Evolutionary conservation across 2,113 vertebrate species (phyloP).

Genomic region (Syrmaticus mikado): DNA sequence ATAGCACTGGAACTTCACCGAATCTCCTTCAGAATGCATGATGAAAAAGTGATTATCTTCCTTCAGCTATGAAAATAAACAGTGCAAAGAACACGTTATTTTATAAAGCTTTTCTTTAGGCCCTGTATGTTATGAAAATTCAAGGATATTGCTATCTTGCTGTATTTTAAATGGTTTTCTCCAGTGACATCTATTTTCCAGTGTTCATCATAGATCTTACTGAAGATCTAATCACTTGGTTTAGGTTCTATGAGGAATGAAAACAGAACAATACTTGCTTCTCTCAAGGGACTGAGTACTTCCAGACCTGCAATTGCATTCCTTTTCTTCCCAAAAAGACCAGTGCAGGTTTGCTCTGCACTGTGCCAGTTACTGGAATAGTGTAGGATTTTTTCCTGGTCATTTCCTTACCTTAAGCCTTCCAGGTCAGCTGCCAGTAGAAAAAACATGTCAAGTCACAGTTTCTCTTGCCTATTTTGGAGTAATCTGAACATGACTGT

Average conservation of each 20-base stretch:
- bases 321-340: not conserved
- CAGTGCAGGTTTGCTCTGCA: not conserved
- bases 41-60: conserved; percentile 65
- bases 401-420: not conserved
- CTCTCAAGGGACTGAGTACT: not conserved
- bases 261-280: not conserved
- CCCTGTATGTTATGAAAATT: not conserved
- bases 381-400: not conserved
- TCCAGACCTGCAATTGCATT: not conserved
- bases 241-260: not conserved
- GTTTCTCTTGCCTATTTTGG: not conserved
- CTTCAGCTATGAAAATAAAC: conserved; percentile 44
- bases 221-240: not conserved
- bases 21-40: conserved; percentile 66
- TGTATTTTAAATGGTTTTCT: not conserved
- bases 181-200: not conserved
- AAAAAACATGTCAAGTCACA: not conserved
- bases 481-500: not conserved
- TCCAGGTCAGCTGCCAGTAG: not conserved
- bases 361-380: not conserved
- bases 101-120: not conserved
- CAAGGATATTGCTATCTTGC: not conserved
- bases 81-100: not conserved
- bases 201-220: not conserved
- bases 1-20: conserved; percentile 66